These are phyloP conservation scores for Eupithecia subumbrata DNA, from an alignment of 2,888 invertebrate species.

Conservation along the genomic window DNA sequence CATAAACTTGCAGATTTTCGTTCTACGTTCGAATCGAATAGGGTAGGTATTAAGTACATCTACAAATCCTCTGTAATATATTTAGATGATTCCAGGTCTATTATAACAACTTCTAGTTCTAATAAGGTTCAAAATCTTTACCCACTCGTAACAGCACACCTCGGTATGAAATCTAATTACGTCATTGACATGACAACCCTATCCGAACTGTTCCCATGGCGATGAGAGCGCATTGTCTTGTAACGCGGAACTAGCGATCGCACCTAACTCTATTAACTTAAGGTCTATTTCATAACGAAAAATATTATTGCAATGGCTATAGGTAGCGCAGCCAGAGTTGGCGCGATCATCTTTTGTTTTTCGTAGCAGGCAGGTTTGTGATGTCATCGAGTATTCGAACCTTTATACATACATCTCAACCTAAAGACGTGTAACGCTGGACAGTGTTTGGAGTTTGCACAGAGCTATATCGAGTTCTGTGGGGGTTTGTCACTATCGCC, in stretches of 20 bases:
- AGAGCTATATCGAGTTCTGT: no score
- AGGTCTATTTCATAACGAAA: constrained; percentile 1
- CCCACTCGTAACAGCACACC: constrained; percentile 27
- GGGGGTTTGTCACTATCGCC: not conserved
- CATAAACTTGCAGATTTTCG: no score
- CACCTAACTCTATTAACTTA: constrained; percentile 3
- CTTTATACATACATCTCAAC: not conserved
- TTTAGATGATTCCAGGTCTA: no score
- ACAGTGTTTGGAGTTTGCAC: not conserved
- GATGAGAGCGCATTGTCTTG: constrained; percentile 72
- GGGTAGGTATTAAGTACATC: no score
- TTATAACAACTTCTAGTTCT: no score
- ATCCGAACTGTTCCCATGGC: constrained; percentile 67
- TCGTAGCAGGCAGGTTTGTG: not conserved
- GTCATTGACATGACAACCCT: constrained; percentile 55
- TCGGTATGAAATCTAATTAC: constrained; percentile 39
- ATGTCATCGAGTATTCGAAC: not conserved
- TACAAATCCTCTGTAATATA: no score
- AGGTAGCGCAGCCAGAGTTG: not conserved
- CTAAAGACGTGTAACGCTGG: not conserved
- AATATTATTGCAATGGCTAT: not conserved
- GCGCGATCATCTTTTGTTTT: not conserved
- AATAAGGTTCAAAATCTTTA: constrained; percentile 2
- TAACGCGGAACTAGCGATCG: constrained; percentile 62
- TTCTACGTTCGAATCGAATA: no score